Evolutionary conservation across 2,113 vertebrate species (phyloP), one percentile per base, ranked within the genome.

Genomic region (Triplophysa rosa): DNA sequence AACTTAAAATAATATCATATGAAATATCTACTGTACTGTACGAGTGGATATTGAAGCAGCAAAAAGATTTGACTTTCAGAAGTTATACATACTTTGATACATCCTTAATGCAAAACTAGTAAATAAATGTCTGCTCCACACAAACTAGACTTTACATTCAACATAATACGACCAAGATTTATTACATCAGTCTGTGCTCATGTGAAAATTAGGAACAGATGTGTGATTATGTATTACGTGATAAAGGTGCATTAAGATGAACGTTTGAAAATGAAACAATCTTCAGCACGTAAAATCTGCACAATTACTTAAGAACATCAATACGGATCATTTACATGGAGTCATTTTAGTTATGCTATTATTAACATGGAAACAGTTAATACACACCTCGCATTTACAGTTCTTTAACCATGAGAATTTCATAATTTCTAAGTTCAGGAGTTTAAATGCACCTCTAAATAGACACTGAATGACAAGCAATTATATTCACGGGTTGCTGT

Each of bases 251-350:
- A 49, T n/a, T 54, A 70, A 52, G 8, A 24, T 17, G 10, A 70
- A 70, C 24, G 26, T 16, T 14, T 70, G 47, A 71, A 37, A 56
- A n/a, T 17, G 2, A n/a, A 58, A n/a, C 47, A 33, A 37, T 37
- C 26, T 29, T 29, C 26, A 29, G 26, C 26, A 29, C 26, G 2
- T 69, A 52, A 69, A 49, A 56, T 56, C 26, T 5, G 19, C 19
- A 29, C 49, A 37, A 71, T 71, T 58, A 58, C 68, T 71, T 33
- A 70, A 70, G 24, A 70, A 54, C 26, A 70, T 33, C 56, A 70
- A 70, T 70, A 47, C 33, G 47, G 68, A 56, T 56, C 2, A 37
- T 70, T 70, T 58, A 71, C 49, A n/a, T 1, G 6, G 17, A 71
- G 29, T 37, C 52, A 58, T 13, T 71, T 71, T n/a, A n/a, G 5